These are phyloP conservation scores for Galerucella calmariensis DNA, from an alignment of 2,888 invertebrate genomes.

Conservation along the genomic window DNA sequence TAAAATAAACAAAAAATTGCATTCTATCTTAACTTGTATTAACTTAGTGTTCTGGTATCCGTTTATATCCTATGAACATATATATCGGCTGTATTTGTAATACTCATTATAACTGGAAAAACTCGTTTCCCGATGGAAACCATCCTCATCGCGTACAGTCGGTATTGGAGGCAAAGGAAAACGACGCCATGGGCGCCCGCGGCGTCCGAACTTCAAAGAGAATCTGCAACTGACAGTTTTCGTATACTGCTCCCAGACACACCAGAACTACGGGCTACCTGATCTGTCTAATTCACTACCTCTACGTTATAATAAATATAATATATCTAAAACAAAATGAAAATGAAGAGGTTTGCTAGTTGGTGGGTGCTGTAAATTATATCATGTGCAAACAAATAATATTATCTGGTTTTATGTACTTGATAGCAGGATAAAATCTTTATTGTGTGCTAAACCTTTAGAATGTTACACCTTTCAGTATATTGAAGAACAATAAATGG, in stretches of 20 bases:
- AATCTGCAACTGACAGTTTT: constrained; percentile 57
- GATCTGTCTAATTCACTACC: constrained; percentile 51
- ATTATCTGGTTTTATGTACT: no score
- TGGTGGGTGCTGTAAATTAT: background rate
- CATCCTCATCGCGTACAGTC: constrained; percentile 13
- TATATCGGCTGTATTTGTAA: constrained; percentile 28
- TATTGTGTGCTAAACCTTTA: no score
- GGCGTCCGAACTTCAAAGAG: constrained; percentile 54
- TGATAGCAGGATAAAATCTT: no score
- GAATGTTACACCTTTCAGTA: no score
- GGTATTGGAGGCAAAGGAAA: constrained; percentile 18
- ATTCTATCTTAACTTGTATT: background rate
- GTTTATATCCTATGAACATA: constrained; percentile 5
- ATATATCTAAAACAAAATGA: constrained; percentile 30
- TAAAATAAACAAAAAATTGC: no score
- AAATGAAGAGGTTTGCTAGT: constrained; percentile 24
- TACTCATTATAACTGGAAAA: constrained; percentile 29
- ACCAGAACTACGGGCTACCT: constrained; percentile 49
- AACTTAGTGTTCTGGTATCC: background rate
- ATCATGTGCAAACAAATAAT: background rate
- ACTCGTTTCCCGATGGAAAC: constrained; percentile 20
- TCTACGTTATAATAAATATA: constrained; percentile 43
- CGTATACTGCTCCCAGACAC: constrained; percentile 51
- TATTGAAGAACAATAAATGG: no score
- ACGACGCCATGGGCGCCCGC: constrained; percentile 30